Conservation (phyloP, 2,113 vertebrate genomes). For the Ovis canadensis region DNA sequence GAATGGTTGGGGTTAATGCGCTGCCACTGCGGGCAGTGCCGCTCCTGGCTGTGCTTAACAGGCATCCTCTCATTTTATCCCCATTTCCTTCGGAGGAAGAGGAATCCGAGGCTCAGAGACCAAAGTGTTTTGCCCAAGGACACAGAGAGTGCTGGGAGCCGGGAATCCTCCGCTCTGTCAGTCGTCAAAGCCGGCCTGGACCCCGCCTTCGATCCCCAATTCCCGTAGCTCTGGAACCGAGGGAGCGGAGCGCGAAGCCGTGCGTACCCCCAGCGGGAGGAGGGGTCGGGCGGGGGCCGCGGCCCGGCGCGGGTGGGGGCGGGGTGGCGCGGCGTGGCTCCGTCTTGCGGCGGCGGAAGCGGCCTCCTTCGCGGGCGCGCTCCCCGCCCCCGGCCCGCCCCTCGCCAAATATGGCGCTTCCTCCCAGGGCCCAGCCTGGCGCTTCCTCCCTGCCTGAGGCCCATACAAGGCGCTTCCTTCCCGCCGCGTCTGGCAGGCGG, state of each 20-base stretch:
- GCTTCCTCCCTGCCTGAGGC: constrained; percentile 58
- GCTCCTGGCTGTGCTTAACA: neutral
- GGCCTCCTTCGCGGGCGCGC: neutral
- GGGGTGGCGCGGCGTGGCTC: neutral
- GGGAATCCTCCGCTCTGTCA: neutral
- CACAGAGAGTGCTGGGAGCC: neutral
- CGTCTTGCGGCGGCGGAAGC: constrained; percentile 44
- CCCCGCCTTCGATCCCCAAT: accelerated
- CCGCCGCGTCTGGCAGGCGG: constrained; percentile 64
- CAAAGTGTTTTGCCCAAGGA: neutral
- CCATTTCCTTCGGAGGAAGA: neutral
- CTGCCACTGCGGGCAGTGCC: neutral
- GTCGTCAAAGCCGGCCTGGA: neutral
- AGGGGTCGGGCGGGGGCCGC: neutral
- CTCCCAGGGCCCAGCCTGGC: constrained; percentile 59
- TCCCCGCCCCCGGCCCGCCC: constrained; percentile 42
- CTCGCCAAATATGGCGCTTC: constrained; percentile 72
- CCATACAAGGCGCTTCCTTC: constrained; percentile 78
- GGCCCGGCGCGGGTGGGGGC: neutral
- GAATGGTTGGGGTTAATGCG: neutral
- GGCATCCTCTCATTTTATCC: neutral
- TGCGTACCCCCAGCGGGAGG: neutral
- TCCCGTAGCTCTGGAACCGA: accelerated
- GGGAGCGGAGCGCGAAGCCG: neutral
- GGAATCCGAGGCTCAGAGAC: neutral